Conservation (phyloP, 2,888 invertebrate species). For the Oscheius sp. region DNA sequence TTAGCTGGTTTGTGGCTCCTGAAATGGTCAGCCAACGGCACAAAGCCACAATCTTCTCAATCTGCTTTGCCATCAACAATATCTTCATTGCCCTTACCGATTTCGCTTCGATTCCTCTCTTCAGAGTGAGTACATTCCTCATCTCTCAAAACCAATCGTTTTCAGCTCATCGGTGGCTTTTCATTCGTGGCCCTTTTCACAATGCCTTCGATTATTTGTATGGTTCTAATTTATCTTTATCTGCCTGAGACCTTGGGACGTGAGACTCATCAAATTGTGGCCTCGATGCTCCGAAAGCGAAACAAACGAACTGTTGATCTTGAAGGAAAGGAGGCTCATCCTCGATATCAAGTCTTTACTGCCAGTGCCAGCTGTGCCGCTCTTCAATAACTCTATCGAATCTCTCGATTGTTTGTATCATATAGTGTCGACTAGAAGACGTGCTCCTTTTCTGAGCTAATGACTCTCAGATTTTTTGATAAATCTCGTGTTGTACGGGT, state of each 20-base stretch:
- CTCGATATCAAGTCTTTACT: constrained; percentile 29
- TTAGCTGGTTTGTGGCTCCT: constrained; percentile 68
- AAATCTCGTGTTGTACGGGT: constrained; percentile 7
- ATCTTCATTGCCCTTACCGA: constrained; percentile 65
- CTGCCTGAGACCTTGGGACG: constrained; percentile 65
- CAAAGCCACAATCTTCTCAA: constrained; percentile 65
- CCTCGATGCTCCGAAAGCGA: constrained; percentile 43
- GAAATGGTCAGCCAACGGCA: constrained; percentile 68
- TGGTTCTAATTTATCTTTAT: constrained; percentile 60
- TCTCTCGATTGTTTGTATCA: constrained; percentile 10
- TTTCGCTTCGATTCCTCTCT: constrained; percentile 64
- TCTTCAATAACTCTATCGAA: constrained; percentile 1
- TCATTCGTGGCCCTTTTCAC: constrained; percentile 63
- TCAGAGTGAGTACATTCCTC: constrained; percentile 44
- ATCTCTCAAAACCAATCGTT: no score
- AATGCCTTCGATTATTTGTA: constrained; percentile 59
- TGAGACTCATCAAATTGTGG: constrained; percentile 57
- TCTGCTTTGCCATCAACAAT: constrained; percentile 67
- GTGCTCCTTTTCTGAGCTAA: background rate
- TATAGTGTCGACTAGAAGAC: constrained; percentile 7
- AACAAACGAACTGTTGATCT: constrained; percentile 22
- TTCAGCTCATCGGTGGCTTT: constrained; percentile 63
- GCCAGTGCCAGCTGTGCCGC: constrained; percentile 30
- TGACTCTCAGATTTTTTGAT: background rate
- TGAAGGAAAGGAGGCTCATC: constrained; percentile 13